Evolutionary conservation across 2,797 vertebrate species (phyloP), one percentile per base, ranked within the genome.

Genomic region (Sebastes minor): DNA sequence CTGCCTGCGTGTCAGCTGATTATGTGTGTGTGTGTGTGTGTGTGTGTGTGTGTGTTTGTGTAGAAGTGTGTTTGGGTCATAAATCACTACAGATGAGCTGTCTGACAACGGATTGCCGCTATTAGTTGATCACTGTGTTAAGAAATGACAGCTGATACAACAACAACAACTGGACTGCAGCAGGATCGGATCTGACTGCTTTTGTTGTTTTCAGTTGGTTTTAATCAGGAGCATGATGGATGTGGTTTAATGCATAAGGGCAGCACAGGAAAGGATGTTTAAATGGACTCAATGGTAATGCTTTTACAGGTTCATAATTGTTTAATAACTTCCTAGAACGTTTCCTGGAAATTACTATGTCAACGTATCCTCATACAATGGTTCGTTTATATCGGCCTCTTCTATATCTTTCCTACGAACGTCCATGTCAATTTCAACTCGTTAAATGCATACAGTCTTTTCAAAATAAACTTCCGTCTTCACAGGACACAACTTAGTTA

Each of bases 101-200:
- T 85, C 86, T 76, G 49, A 86, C 35, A 59, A 63, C 30, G 73
- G 42, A 53, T 38, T 42, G 71, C 57, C 4, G 4, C 61, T 63
- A 67, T 84, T 66, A 83, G 83, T 65, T 85, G 81, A 88, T 90
- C 81, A 76, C 86, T 86, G 77, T 90, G 71, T 91, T 91, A 83
- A 67, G 74, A 89, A 89, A 74, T 80, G 83, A 89, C 84, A 89
- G 73, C 70, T 59, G 73, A 80, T 30, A 55, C 46, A 38, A 90
- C 65, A 76, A 71, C 86, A 85, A 77, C 49, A 73, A 67, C n/a
- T 59, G 52, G 62, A 80, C 70, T 49, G 28, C 67, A 46, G 64
- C 22, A 25, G 64, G 62, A 23, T 46, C 1, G 1, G 57, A 12
- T 72, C 33, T 69, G n/a, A 16, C 8, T n/a, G 30, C n/a, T 52